These are phyloP conservation scores for Gastracanthus pulcherrimus DNA, from an alignment of 2,888 invertebrate genomes.

Conservation along the genomic window DNA sequence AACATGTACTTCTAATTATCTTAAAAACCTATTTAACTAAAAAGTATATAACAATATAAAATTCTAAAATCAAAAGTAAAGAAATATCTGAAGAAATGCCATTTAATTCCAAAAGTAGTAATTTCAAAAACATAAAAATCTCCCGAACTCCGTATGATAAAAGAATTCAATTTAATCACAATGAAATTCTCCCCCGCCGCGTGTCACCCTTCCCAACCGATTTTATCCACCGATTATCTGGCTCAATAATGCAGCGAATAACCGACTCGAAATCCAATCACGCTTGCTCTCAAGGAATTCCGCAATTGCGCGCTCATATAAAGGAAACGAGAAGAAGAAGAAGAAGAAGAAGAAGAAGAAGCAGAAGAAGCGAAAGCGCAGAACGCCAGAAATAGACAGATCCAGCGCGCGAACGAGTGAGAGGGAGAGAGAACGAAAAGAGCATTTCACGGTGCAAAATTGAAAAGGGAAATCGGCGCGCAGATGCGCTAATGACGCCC, in stretches of 20 bases:
- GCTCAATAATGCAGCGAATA: slow-evolving; percentile 12
- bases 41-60: too few relatives aligned
- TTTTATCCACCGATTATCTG: slow-evolving; percentile 26
- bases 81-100: too few relatives aligned
- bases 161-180: slow-evolving; percentile 13
- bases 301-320: not conserved
- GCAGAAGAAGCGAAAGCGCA: not conserved
- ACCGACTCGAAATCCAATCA: not conserved
- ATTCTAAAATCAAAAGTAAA: too few relatives aligned
- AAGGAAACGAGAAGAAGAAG: not conserved
- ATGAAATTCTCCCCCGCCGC: slow-evolving; percentile 1
- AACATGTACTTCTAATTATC: too few relatives aligned
- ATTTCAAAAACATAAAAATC: not conserved
- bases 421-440: not conserved
- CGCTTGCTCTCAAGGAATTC: not conserved
- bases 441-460: too few relatives aligned
- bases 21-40: too few relatives aligned
- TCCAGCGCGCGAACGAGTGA: not conserved
- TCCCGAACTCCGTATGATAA: not conserved
- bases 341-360: not conserved
- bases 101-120: not conserved
- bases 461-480: slow-evolving; percentile 13
- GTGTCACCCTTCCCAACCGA: not conserved
- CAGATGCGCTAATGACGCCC: slow-evolving; percentile 38
- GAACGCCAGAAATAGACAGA: not conserved